phyloP scores from a whole-genome alignment of 2,113 vertebrate genomes.

The Otus sunia region DNA sequence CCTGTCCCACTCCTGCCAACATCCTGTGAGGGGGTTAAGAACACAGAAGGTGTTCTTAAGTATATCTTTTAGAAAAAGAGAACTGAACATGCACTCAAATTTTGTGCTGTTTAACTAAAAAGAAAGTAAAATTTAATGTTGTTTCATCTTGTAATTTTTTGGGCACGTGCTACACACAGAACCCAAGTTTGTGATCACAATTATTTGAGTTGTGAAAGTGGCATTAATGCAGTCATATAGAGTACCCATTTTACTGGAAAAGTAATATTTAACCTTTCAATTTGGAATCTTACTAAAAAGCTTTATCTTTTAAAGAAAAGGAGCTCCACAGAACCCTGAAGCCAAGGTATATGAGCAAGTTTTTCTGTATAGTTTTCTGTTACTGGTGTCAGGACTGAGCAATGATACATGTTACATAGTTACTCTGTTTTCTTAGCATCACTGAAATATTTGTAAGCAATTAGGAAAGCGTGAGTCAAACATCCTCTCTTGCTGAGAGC shows the following conservation, averaged over 20 bases:
- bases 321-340: not conserved
- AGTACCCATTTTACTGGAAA: not conserved
- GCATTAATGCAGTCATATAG: not conserved
- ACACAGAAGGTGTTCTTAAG: not conserved
- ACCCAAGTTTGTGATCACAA: not conserved
- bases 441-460: slow-evolving; percentile 1
- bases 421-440: not conserved
- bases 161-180: not conserved
- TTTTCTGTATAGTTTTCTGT: not conserved
- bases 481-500: not conserved
- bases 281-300: not conserved
- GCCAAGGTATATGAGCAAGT: not conserved
- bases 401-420: not conserved
- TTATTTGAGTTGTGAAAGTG: not conserved
- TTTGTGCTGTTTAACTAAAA: not conserved
- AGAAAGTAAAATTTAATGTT: not conserved
- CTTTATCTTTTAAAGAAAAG: not conserved
- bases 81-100: not conserved
- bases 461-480: slow-evolving; percentile 11
- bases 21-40: not conserved
- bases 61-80: not conserved
- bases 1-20: not conserved
- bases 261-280: not conserved
- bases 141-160: not conserved
- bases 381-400: not conserved